A percentile compares a stretch with the other conserved stretches of the same genome.
Conservation (phyloP, 2,113 vertebrate genomes). For the Nannobrachium achirus region DNA sequence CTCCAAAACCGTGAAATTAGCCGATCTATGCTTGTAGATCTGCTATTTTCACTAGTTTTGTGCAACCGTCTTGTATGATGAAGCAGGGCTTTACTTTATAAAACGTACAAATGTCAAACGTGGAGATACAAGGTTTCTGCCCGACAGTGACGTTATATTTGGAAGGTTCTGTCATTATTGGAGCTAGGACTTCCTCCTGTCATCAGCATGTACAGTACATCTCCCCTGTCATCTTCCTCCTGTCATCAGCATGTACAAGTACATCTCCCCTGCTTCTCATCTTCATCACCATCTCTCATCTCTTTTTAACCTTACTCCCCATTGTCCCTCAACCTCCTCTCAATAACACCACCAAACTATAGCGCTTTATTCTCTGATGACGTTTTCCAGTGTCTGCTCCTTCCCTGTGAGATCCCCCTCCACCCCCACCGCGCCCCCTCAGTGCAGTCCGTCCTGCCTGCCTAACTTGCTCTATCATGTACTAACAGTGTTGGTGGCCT, state of each 20-base stretch:
- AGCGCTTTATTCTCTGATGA: constrained; percentile 19
- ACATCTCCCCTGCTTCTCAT: constrained; percentile 40
- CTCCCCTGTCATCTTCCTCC: constrained; percentile 51
- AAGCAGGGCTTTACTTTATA: too few relatives aligned
- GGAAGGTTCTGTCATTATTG: constrained; percentile 26
- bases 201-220: constrained; percentile 46
- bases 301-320: constrained; percentile 22
- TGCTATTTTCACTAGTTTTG: too few relatives aligned
- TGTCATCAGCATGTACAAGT: constrained; percentile 25
- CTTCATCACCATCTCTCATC: constrained; percentile 7
- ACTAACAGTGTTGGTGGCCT: constrained; percentile 46
- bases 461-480: constrained; percentile 55
- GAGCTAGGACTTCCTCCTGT: constrained; percentile 47
- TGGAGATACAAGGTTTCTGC: too few relatives aligned
- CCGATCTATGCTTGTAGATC: too few relatives aligned
- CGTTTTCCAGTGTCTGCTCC: constrained; percentile 17
- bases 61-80: too few relatives aligned
- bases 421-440: constrained; percentile 8
- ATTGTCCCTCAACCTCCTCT: not conserved
- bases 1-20: too few relatives aligned
- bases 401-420: constrained; percentile 12
- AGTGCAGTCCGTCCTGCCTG: constrained; percentile 5
- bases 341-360: constrained; percentile 22
- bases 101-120: too few relatives aligned
- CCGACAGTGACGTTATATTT: too few relatives aligned